Base-by-base conservation (phyloP, 2,888 invertebrate species). In the Caenorhabditis zanzibari region DNA sequence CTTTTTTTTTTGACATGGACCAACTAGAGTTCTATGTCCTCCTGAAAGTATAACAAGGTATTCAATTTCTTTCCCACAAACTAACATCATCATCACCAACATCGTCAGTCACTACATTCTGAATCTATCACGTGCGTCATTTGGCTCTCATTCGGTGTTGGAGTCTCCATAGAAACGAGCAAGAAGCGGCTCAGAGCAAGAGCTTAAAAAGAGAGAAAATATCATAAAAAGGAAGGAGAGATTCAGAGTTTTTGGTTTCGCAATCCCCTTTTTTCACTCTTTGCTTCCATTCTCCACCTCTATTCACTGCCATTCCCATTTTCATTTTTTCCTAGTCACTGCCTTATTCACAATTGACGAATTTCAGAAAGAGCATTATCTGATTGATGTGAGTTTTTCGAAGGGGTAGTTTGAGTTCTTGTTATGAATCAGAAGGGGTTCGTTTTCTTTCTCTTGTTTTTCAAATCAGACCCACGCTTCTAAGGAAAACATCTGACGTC, bases 331-430 rank as follows among this genome's bases (percentile, higher is more conserved):
- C 5, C 75, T 75, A 59, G 58, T 49, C 75, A 66, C 54, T 26
- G 22, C 49, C 64, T 54, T 19, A 63, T 49, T 54, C 77, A 77
- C 22, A 71, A 77, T 77, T 82, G 82, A 82, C 32, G 73, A 77
- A n/a, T 82, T 54, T 64, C 76, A 72, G 47, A 69, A 32, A 52
- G 63, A 77, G 35, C 63, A 77, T 41, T 77, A 82, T 73, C 44
- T 82, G 61, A 82, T 82, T 77, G 82, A 82, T 76, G 82, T 82
- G 44, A 82, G 82, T 82, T 73, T 59, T n/a, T n/a, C n/a, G 41
- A 10, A 54, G 7, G 16, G 24, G 24, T 22, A 12, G 22, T 14
- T n/a, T n/a, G n/a, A 35, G 59, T n/a, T 59, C 19, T 19, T 28
- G 19, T 58, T 10, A 19, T 10, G 32, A 35, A 35, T 59, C 26